Evolutionary conservation across 2,888 invertebrate species (phyloP).

Genomic region (Drosophila quinaria): DNA sequence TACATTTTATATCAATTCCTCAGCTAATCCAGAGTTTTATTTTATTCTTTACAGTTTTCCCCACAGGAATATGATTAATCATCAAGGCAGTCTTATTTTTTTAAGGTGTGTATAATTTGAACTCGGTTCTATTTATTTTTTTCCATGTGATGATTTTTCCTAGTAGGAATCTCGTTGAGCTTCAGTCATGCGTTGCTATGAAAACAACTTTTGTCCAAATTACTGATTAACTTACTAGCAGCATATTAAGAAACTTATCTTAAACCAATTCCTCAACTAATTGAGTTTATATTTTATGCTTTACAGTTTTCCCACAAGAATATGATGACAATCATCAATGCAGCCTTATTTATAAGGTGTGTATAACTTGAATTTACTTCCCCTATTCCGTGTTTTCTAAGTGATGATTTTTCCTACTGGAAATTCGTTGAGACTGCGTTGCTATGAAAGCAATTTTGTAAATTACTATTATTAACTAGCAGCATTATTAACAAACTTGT

Average conservation of each 20-base stretch:
- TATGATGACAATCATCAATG: no score
- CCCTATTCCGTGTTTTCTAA: no score
- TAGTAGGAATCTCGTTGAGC: constrained; percentile 83
- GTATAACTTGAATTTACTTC: constrained; percentile 2
- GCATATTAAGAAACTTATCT: not conserved
- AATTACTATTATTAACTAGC: constrained; percentile 43
- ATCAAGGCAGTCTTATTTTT: not conserved
- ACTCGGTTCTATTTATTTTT: no score
- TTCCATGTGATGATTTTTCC: constrained; percentile 51
- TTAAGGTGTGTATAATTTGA: constrained; percentile 28
- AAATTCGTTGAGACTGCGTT: constrained; percentile 81
- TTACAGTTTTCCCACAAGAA: not conserved
- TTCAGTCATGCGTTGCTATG: constrained; percentile 73
- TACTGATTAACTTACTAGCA: constrained; percentile 19
- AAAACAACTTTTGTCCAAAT: constrained; percentile 67
- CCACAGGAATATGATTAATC: no score
- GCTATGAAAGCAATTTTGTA: constrained; percentile 70
- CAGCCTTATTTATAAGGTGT: constrained; percentile 21
- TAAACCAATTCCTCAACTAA: not conserved
- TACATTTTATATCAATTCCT: not conserved
- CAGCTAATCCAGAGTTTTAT: not conserved
- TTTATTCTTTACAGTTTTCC: constrained; percentile 1
- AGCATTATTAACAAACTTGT: not conserved
- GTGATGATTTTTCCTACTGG: constrained; percentile 66
- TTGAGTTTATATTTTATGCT: not conserved